Conservation (phyloP, 1,140 invertebrate species). For the Lordiphosa clarofinis region DNA sequence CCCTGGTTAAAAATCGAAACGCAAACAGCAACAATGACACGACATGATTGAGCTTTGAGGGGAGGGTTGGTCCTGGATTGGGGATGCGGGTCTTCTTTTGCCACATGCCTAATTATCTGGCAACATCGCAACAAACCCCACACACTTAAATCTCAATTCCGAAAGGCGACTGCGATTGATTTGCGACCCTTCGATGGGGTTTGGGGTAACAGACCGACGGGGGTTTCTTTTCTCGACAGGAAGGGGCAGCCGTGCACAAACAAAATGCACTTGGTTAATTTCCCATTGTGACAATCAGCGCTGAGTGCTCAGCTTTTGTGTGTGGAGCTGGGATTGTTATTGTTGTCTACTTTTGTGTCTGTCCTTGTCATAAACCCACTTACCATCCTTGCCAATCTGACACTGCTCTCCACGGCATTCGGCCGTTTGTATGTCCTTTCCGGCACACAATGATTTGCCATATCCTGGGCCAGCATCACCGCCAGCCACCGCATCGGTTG, state of each 20-base stretch:
- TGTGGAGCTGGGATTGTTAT: conserved; percentile 54
- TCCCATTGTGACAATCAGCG: conserved; percentile 77
- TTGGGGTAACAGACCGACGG: conserved; percentile 7
- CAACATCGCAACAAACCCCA: conserved; percentile 47
- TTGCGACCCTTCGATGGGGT: conserved; percentile 54
- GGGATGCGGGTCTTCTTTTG: conserved; percentile 24
- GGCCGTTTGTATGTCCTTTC: conserved; percentile 80
- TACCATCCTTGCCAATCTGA: conserved; percentile 80
- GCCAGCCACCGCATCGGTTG: conserved; percentile 9
- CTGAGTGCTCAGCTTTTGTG: conserved; percentile 70
- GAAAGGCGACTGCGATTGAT: conserved; percentile 61
- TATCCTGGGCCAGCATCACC: conserved; percentile 56
- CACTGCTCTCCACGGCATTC: conserved; percentile 81
- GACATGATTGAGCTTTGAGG: conserved; percentile 23
- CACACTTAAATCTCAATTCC: conserved; percentile 46
- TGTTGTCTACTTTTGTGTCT: conserved; percentile 72
- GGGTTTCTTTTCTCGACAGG: conserved; percentile 5
- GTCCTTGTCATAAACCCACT: conserved; percentile 59
- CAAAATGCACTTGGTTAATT: conserved; percentile 79
- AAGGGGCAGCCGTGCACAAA: conserved; percentile 57
- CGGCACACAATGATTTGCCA: conserved; percentile 71
- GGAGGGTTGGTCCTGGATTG: conserved; percentile 6
- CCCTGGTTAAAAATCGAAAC: conserved; percentile 33
- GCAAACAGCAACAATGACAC: conserved; percentile 65
- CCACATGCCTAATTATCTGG: conserved; percentile 73